Percentiles rank a stretch among this genome's conserved stretches.
Evolutionary conservation across 2,888 invertebrate genomes (phyloP).

Genomic region (Parnassius mnemosyne): DNA sequence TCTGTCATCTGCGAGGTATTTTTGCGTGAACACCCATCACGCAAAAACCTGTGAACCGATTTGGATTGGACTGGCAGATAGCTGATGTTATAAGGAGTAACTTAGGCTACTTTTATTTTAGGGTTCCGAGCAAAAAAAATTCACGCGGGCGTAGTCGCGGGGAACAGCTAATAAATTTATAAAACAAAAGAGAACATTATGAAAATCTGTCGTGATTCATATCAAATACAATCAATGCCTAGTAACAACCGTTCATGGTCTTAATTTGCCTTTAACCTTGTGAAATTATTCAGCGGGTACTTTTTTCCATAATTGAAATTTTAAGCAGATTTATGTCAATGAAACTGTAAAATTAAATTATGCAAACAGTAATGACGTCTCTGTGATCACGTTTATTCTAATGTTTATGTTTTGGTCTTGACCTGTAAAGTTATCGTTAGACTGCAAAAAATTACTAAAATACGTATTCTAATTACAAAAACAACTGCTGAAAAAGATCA

Average conservation of each 20-base stretch:
- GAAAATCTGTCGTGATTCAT: conserved; percentile 1
- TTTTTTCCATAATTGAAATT: conserved; percentile 19
- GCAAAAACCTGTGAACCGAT: too few species aligned
- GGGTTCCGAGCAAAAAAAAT: too few species aligned
- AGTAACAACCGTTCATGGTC: conserved; percentile 11
- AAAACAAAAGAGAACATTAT: too few species aligned
- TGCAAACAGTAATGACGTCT: background rate
- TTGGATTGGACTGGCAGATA: too few species aligned
- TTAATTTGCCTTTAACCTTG: conserved; percentile 24
- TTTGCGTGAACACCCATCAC: too few species aligned
- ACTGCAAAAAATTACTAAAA: background rate
- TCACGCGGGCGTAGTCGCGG: too few species aligned
- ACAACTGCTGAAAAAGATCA: too few species aligned
- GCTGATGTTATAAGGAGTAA: too few species aligned
- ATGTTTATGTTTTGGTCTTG: too few species aligned
- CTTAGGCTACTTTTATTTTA: too few species aligned
- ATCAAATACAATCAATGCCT: conserved; percentile 19
- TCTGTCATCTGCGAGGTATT: too few species aligned
- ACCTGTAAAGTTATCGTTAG: background rate
- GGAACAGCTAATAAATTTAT: too few species aligned
- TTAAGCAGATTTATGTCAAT: conserved; percentile 23
- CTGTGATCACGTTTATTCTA: background rate
- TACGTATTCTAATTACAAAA: background rate
- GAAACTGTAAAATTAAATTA: conserved; percentile 19
- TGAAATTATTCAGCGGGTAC: conserved; percentile 20